A percentile compares a stretch with the other conserved stretches of the same genome.
Conservation (phyloP, 2,797 vertebrate species). For the Sebastiscus albofasciatus region DNA sequence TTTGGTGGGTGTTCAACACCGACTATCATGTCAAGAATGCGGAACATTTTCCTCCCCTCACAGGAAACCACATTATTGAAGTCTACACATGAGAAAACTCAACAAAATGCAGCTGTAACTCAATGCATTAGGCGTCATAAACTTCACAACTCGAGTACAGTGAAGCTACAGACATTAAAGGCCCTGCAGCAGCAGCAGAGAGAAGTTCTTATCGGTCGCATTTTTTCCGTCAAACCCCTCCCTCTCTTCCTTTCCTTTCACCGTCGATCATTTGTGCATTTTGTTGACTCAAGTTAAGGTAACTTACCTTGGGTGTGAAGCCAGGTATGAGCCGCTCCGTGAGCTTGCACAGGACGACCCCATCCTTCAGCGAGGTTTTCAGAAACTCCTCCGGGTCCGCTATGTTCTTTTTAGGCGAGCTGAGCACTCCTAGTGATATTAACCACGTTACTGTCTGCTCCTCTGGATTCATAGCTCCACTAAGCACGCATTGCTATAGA, state of each 20-base stretch:
- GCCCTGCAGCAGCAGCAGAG: conserved; percentile 37
- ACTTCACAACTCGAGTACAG: not conserved
- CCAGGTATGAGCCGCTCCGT: conserved; percentile 90
- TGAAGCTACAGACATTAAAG: not conserved
- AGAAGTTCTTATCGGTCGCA: conserved; percentile 51
- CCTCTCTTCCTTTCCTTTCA: conserved; percentile 66
- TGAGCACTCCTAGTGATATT: conserved; percentile 94
- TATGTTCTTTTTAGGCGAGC: conserved; percentile 96
- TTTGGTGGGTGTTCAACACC: conserved; percentile 47
- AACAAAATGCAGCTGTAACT: not conserved
- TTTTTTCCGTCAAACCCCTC: conserved; percentile 61
- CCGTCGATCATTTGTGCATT: conserved; percentile 23
- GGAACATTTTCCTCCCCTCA: conserved; percentile 73
- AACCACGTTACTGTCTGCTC: conserved; percentile 97
- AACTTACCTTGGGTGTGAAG: conserved; percentile 89
- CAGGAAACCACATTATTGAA: conserved; percentile 63
- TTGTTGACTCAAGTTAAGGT: conserved; percentile 23
- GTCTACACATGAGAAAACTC: not conserved
- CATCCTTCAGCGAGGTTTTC: conserved; percentile 92
- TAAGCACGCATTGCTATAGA: conserved; percentile 53
- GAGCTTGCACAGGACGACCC: conserved; percentile 94
- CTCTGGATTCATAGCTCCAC: conserved; percentile 91
- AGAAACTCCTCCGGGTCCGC: conserved; percentile 93
- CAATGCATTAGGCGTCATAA: not conserved
- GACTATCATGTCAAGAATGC: conserved; percentile 77